Percentiles rank a stretch among this genome's conserved stretches.
phyloP scores from a whole-genome alignment of 2,888 invertebrate genomes.

The Nomada ferruginata region DNA sequence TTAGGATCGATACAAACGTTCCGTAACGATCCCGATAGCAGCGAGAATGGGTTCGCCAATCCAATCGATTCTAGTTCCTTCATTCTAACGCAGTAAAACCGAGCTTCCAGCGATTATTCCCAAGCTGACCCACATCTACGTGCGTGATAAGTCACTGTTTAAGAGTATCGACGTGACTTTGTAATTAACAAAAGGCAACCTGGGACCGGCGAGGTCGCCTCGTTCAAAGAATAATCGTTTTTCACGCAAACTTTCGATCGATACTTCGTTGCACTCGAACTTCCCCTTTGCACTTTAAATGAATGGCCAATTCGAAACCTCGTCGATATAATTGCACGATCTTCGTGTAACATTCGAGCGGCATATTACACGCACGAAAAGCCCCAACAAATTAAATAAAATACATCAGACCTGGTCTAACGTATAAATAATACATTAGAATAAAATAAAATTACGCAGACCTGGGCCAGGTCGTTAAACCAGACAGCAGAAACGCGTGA shows the following conservation, averaged over 20 bases:
- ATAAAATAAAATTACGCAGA: conserved; percentile 60
- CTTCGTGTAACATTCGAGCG: not conserved
- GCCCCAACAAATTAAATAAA: no score
- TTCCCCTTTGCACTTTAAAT: no score
- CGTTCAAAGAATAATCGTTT: conserved; percentile 24
- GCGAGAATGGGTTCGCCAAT: not conserved
- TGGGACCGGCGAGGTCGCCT: conserved; percentile 38
- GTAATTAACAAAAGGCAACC: conserved; percentile 41
- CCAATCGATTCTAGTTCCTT: not conserved
- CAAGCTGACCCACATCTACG: conserved; percentile 34
- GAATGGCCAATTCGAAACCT: no score
- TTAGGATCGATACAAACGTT: conserved; percentile 38
- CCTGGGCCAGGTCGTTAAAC: conserved; percentile 70
- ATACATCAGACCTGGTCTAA: no score
- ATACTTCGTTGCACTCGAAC: conserved; percentile 15
- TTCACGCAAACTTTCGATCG: conserved; percentile 8
- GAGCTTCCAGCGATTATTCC: not conserved
- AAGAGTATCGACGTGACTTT: conserved; percentile 22
- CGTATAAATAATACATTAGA: no score
- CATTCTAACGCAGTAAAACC: not conserved
- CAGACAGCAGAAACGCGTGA: conserved; percentile 54
- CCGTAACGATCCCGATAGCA: conserved; percentile 25
- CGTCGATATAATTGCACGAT: conserved; percentile 33
- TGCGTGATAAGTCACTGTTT: conserved; percentile 53
- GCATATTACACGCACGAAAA: no score